Conservation (phyloP, 92 coral and sea anemone species). For the Palythoa caribaeorum region DNA sequence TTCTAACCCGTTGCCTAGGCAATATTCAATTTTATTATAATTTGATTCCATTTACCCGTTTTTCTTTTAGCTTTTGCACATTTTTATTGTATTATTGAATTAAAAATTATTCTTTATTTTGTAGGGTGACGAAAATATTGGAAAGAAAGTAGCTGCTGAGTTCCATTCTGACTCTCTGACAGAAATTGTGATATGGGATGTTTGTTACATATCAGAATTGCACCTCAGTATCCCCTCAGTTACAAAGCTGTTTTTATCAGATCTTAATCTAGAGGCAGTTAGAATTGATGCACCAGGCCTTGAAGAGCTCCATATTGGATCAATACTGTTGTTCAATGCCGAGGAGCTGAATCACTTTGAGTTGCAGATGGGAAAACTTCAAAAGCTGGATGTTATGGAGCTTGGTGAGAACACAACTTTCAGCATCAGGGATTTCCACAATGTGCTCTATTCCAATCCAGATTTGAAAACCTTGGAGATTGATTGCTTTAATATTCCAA, state of each 20-base stretch:
- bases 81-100: not conserved
- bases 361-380: slow-evolving; percentile 31
- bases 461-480: slow-evolving; percentile 46
- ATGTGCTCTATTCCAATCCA: slow-evolving; percentile 33
- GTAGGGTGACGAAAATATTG: slow-evolving; percentile 54
- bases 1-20: too few relatives aligned
- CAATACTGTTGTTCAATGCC: slow-evolving; percentile 44
- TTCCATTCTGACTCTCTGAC: slow-evolving; percentile 54
- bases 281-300: slow-evolving; percentile 54
- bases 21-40: too few relatives aligned
- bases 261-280: slow-evolving; percentile 56
- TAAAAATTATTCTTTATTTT: not conserved
- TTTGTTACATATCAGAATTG: slow-evolving; percentile 53
- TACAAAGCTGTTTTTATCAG: slow-evolving; percentile 61
- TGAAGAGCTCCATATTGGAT: slow-evolving; percentile 64
- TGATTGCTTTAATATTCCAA: slow-evolving; percentile 48
- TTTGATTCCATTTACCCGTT: too few relatives aligned
- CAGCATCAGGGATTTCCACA: not conserved
- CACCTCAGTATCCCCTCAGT: slow-evolving; percentile 49
- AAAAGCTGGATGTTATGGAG: slow-evolving; percentile 41
- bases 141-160: slow-evolving; percentile 28
- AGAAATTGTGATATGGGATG: slow-evolving; percentile 65
- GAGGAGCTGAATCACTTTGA: slow-evolving; percentile 9
- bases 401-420: slow-evolving; percentile 10
- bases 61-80: too few relatives aligned